phyloP scores from a whole-genome alignment of 2,797 vertebrate genomes.

The Lagodon rhomboides region DNA sequence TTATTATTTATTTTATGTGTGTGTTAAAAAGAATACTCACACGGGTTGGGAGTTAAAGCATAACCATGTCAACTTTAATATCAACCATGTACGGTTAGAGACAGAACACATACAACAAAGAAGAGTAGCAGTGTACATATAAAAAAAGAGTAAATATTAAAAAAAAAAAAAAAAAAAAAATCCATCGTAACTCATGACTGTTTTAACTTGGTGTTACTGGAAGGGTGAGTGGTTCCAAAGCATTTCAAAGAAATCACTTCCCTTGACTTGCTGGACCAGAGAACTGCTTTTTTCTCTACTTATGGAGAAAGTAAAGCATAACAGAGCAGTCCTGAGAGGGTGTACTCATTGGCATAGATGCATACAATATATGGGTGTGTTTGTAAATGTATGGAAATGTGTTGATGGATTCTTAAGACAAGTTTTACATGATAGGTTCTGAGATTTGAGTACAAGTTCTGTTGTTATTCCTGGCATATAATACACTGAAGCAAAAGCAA shows the following conservation, averaged over 20 bases:
- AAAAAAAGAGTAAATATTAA: slow-evolving; percentile 68
- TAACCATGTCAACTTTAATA: slow-evolving; percentile 83
- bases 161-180: slow-evolving; percentile 59
- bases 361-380: not conserved
- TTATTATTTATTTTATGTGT: not conserved
- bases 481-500: slow-evolving; percentile 16
- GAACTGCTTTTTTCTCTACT: slow-evolving; percentile 29
- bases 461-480: slow-evolving; percentile 35
- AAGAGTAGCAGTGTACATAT: slow-evolving; percentile 71
- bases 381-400: slow-evolving; percentile 17
- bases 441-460: slow-evolving; percentile 19
- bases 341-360: slow-evolving; percentile 52
- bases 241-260: slow-evolving; percentile 24
- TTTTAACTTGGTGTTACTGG: slow-evolving; percentile 49
- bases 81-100: slow-evolving; percentile 86
- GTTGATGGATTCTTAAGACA: slow-evolving; percentile 34
- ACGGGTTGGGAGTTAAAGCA: slow-evolving; percentile 50
- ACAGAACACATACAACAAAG: slow-evolving; percentile 77
- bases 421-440: slow-evolving; percentile 30
- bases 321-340: slow-evolving; percentile 67
- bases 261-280: slow-evolving; percentile 30
- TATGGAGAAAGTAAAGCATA: slow-evolving; percentile 20
- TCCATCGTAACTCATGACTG: slow-evolving; percentile 55
- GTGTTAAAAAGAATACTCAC: not conserved
- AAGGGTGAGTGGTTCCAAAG: slow-evolving; percentile 42